These are phyloP conservation scores for Prionailurus bengalensis DNA, from an alignment of 2,113 vertebrate species.

Conservation along the genomic window DNA sequence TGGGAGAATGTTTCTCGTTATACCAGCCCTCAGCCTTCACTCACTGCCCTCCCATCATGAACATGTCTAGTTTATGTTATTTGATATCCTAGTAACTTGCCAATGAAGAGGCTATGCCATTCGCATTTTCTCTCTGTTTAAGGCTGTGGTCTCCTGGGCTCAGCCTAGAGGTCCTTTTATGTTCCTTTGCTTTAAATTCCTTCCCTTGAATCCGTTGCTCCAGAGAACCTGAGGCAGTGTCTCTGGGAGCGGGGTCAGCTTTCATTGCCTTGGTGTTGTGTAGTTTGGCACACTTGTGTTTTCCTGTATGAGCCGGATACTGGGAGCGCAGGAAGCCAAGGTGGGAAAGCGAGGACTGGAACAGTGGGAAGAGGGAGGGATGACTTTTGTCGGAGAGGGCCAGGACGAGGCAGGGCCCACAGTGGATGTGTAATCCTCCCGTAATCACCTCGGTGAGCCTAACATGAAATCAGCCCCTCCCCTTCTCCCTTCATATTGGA, in stretches of 20 bases:
- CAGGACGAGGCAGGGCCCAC: neutral
- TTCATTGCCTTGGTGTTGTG: neutral
- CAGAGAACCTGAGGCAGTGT: neutral
- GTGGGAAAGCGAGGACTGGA: neutral
- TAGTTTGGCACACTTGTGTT: neutral
- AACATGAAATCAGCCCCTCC: neutral
- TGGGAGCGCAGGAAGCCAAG: neutral
- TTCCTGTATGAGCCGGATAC: neutral
- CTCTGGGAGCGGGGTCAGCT: neutral
- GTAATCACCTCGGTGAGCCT: neutral
- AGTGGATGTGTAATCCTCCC: neutral
- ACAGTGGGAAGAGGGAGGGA: neutral
- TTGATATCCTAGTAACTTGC: neutral
- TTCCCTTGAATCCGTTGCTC: neutral
- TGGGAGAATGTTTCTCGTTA: neutral
- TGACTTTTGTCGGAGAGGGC: neutral
- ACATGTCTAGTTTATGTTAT: neutral
- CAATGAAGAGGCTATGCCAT: neutral
- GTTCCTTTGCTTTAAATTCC: slow-evolving; percentile 18
- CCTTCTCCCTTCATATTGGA: neutral
- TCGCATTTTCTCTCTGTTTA: neutral
- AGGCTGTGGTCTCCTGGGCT: neutral
- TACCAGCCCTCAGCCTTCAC: neutral
- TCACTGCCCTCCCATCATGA: neutral
- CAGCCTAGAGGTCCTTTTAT: neutral